Base-by-base conservation (phyloP, 2,797 vertebrate genomes). In the Clangula hyemalis region DNA sequence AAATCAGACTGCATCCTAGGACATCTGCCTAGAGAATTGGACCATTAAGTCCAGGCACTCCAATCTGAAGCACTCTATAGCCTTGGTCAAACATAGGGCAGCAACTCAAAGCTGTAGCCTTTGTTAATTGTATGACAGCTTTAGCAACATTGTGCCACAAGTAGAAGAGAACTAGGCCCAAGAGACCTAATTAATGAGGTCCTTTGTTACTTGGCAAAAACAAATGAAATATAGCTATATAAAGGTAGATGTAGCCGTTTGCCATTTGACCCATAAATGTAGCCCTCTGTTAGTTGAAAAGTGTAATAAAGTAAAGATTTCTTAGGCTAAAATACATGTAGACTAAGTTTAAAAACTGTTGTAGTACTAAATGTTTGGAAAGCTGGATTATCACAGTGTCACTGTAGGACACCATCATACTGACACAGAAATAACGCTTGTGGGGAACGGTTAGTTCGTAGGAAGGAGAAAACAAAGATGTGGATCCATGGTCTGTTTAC, bases 151-250 rank as follows among this genome's bases (percentile, higher is more conserved):
- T 60, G 60, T 53, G 70, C 38, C 36, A 66, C 41, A 56, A 75
- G 21, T 41, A 47, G 66, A 91, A 86, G 62, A 88, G 25, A 94
- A 88, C 34, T 84, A 81, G 61, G 56, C 85, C 73, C 41, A 10
- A 32, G 87, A 91, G 91, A 81, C 45, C 38, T 86, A 86, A 88
- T 94, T 96, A 94, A 91, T 87, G 51, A 81, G 62, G 38, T 73
- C 32, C 30, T 90, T 90, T 81, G 73, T 93, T 93, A 14, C 73
- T 88, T 76, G 58, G 66, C 24, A 93, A 93, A 94, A 95, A 84
- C 47, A 75, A 83, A 88, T 47, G 5, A 91, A 84, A 65, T 84
- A n/a, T 19, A 69, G 2, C 2, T 64, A 24, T 70, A 36, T 58
- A 62, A 80, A 87, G 75, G 74, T 15, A 94, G 24, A n/a, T n/a